Evolutionary conservation across 2,888 invertebrate genomes (phyloP), one percentile per base, ranked within the genome.

Genomic region (Blomia tropicalis): DNA sequence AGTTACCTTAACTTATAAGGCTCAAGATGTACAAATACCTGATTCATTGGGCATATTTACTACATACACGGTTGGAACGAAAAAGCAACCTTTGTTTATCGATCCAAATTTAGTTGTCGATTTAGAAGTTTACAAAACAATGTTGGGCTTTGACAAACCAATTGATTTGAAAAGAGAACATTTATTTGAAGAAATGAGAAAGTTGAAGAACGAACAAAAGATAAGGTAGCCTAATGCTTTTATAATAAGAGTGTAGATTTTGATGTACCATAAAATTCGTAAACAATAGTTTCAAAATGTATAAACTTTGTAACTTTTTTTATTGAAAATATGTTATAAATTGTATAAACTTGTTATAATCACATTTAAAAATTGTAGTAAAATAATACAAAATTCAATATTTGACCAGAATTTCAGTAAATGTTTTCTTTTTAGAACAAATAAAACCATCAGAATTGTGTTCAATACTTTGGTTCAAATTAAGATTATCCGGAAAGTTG

Each of bases 31-130:
- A 14, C 51, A 19, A 36, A 23, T 63, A 7, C 63, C 63, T 3
- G 54, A 47, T 51, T 32, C n/a, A 22, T 29, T 60, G 31, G 63
- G 63, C 17, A 31, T 63, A 22, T 63, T 63, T 36, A 60, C 63
- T 36, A 61, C 59, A 22, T 60, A 60, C 30, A 59, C 53, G 1
- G 63, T 63, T 3, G 60, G 47, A 5, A 23, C 41, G 1, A 56
- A 43, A 54, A 59, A 53, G 27, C 27, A 19, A 22, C 60, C 63
- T 17, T 25, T 61, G 7, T 63, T 63, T 36, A 54, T 63, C 7
- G 63, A 63, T 43, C 61, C 63, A 25, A 60, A 63, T n/a, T 53
- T 61, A 14, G 63, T 63, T 1, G 32, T 44, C 14, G 63, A 63
- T 32, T 31, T 60, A 4, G 23, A 61, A 2, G 61, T 44, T n/a